phyloP scores from a whole-genome alignment of 2,113 vertebrate genomes.

The Ciconia boyciana region DNA sequence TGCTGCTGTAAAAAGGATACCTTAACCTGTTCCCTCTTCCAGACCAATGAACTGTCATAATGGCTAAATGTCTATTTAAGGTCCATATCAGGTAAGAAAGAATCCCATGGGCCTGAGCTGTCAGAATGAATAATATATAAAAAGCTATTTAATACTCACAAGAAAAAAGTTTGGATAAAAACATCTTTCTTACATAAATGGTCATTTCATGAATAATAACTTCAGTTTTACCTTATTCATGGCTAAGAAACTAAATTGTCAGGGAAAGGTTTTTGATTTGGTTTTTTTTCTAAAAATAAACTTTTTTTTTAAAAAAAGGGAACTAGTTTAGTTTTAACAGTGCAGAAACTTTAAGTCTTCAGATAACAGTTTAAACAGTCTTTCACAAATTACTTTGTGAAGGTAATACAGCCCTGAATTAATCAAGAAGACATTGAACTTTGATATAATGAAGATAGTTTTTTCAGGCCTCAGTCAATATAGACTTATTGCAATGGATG shows the following conservation, averaged over 20 bases:
- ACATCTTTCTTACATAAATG: not conserved
- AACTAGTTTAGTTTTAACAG: not conserved
- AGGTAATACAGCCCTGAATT: not conserved
- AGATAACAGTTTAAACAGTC: not conserved
- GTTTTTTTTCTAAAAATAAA: not conserved
- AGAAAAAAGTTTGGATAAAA: not conserved
- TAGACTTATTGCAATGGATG: not conserved
- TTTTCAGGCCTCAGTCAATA: not conserved
- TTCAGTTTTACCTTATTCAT: not conserved
- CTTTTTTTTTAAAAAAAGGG: too few species aligned
- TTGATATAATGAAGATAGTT: not conserved
- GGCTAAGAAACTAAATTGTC: not conserved
- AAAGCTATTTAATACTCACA: not conserved
- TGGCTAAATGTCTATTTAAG: not conserved
- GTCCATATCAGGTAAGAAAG: not conserved
- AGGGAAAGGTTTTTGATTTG: accelerated
- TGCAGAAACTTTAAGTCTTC: not conserved
- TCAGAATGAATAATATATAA: not conserved
- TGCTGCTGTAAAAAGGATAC: not conserved
- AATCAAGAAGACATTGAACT: not conserved
- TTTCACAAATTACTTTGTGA: not conserved
- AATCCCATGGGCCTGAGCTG: not conserved
- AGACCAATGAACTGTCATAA: not conserved
- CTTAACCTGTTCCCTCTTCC: not conserved
- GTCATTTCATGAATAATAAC: not conserved